Evolutionary conservation across 2,113 vertebrate species (phyloP).

Genomic region (Girardinichthys multiradiatus): DNA sequence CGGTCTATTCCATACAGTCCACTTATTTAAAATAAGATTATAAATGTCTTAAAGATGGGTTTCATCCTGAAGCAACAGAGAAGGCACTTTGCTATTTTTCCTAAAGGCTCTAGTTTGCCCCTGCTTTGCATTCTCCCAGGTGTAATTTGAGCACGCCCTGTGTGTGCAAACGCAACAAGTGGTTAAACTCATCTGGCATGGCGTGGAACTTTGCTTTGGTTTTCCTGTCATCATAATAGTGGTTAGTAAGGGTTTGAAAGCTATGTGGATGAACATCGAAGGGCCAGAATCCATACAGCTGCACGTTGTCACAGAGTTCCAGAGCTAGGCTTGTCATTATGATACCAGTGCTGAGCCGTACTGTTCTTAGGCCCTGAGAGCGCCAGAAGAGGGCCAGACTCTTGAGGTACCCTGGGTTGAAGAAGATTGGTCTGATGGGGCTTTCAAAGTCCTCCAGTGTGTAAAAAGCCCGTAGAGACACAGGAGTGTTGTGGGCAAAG

Average conservation of each 20-base stretch:
- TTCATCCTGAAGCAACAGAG: conserved; percentile 11
- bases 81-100: conserved; percentile 11
- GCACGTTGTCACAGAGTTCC: conserved; percentile 88
- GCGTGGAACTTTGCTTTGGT: conserved; percentile 86
- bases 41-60: not conserved
- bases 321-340: conserved; percentile 90
- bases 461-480: conserved; percentile 86
- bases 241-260: conserved; percentile 83
- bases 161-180: conserved; percentile 86
- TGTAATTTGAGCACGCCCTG: conserved; percentile 90
- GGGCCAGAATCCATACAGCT: conserved; percentile 96
- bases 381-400: conserved; percentile 88
- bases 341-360: conserved; percentile 88
- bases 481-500: conserved; percentile 83
- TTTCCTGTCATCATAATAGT: conserved; percentile 91
- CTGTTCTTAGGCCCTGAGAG: conserved; percentile 82
- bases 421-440: conserved; percentile 83
- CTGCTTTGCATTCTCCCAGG: conserved; percentile 82
- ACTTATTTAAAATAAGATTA: not conserved
- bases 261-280: conserved; percentile 82
- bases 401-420: conserved; percentile 88
- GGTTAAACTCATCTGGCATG: conserved; percentile 91
- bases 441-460: conserved; percentile 84
- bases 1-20: not conserved
- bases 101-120: conserved; percentile 7